Conservation (phyloP, 2,888 invertebrate genomes). For the Patella depressa region DNA sequence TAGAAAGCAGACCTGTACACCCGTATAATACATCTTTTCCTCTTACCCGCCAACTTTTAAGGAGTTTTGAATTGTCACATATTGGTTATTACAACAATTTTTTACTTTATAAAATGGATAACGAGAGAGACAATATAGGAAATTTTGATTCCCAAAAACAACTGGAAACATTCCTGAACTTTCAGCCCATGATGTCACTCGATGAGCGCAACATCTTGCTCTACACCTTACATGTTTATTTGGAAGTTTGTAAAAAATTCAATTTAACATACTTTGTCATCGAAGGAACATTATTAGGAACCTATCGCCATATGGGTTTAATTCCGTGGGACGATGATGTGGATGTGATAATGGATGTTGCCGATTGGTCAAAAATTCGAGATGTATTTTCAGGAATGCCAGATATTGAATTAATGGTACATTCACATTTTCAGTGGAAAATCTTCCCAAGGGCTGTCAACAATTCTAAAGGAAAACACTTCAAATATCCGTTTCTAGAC, state of each 20-base stretch:
- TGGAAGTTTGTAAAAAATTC: not conserved
- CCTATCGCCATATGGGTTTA: not conserved
- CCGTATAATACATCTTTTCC: not conserved
- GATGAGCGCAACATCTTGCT: not conserved
- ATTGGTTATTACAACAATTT: not conserved
- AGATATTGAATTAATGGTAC: not conserved
- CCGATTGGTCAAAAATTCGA: not conserved
- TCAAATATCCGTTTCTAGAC: not conserved
- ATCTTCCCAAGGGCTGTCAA: not conserved
- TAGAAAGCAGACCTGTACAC: not conserved
- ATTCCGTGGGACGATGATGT: not conserved
- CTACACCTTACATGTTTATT: not conserved
- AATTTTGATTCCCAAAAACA: not conserved
- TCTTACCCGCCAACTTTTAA: not conserved
- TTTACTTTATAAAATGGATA: not conserved
- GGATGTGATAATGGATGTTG: not conserved
- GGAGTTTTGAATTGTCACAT: not conserved
- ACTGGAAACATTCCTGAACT: not conserved
- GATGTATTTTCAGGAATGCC: not conserved
- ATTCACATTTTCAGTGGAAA: constrained; percentile 2
- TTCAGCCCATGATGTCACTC: not conserved
- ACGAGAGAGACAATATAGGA: not conserved
- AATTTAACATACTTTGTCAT: not conserved
- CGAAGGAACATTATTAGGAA: not conserved
- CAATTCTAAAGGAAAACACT: not conserved